phyloP scores from a whole-genome alignment of 53 echinoderm and acorn worm genomes.

The Crossaster papposus region DNA sequence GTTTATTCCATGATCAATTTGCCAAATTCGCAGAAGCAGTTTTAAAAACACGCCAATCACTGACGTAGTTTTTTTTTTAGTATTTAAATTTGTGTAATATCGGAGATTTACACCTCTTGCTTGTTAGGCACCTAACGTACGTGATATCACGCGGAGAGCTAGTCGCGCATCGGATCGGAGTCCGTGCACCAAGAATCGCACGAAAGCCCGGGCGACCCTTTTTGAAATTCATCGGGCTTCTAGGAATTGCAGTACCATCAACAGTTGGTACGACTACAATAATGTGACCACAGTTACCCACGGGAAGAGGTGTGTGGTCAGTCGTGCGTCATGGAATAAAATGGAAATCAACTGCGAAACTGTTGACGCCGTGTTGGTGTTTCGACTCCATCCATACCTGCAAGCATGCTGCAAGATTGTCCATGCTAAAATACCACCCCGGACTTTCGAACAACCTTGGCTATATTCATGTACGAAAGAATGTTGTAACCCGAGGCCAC shows the following conservation, averaged over 20 bases:
- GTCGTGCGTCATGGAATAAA: conserved; percentile 3
- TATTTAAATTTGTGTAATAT: background rate
- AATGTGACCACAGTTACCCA: background rate
- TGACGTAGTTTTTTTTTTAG: background rate
- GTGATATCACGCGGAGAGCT: too few relatives aligned
- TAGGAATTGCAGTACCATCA: background rate
- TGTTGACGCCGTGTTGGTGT: background rate
- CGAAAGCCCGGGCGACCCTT: background rate
- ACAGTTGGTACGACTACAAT: background rate
- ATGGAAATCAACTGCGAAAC: too few relatives aligned
- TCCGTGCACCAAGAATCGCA: background rate
- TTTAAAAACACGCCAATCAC: background rate
- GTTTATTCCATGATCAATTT: background rate
- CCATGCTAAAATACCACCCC: background rate
- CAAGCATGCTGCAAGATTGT: too few relatives aligned
- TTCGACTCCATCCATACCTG: too few relatives aligned
- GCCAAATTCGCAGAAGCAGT: background rate
- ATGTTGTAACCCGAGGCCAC: too few relatives aligned
- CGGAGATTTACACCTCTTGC: background rate
- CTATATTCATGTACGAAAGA: too few relatives aligned
- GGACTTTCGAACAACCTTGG: too few relatives aligned
- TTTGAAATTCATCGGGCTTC: background rate
- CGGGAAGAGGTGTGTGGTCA: background rate
- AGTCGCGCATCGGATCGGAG: background rate
- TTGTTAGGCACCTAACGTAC: background rate